Base-by-base conservation (phyloP, 2,113 vertebrate genomes). In the Mustela nigripes region DNA sequence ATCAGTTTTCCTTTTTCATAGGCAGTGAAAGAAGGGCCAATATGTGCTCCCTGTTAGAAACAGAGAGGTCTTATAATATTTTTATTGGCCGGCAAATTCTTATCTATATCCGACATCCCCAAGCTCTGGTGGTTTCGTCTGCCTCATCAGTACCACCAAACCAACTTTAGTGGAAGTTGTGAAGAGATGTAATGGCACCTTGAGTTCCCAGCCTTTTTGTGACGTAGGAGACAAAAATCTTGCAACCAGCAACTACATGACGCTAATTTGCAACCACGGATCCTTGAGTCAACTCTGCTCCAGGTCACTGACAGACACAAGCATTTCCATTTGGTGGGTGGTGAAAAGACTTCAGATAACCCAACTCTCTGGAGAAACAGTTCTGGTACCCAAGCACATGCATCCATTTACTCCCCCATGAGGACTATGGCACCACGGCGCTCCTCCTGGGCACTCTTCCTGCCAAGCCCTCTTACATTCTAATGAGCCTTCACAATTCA, bases 1-100 rank as follows among this genome's bases (percentile, higher is more conserved):
- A 94, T 97, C 93, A 97, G 85, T 94, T 97, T 97, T 95, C 78
- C 69, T 94, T 95, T 92, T 96, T 85, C 76, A 85, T 48, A 89
- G 53, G 78, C 85, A 93, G 74, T 89, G 74, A 94, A 97, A 96
- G 36, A 94, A 95, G 5, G 53, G 88, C 45, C 48, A 79, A 62
- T 89, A 95, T 96, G 36, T 91, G 24, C 28, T 96, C 31, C 85
- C 74, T 96, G 63, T 73, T 95, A 82, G 74, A 89, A 74, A 97
- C 78, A 96, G 93, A 95, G 31, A 82, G 16, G 60, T 97, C 82
- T 96, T 95, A 95, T 18, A 89, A 89, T 96, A 81, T 79, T 97
- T 98, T 96, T 88, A 96, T 73, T 96, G 65, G 81, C 7, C 82
- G 14, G 60, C 11, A 96, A 97, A 67, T 97, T 93, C 65, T 81